Base-by-base conservation (phyloP, 2,888 invertebrate species). In the Oscheius onirici region DNA sequence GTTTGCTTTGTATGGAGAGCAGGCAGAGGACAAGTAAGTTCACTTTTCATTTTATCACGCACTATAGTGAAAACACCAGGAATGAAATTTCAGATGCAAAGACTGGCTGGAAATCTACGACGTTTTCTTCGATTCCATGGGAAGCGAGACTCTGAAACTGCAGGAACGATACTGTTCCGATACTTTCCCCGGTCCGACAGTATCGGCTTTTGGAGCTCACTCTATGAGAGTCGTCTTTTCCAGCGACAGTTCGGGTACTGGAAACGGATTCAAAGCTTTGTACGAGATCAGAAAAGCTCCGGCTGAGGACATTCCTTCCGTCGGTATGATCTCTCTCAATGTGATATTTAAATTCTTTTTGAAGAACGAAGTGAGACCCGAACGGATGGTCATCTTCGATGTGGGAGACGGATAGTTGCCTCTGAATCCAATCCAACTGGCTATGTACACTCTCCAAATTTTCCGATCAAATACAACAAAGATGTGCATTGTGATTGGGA, bases 401-500 rank as follows among this genome's bases (percentile, higher is more conserved):
- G 77, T 71, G 79, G 77, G 0, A 60, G 74, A 8, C 71, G 71
- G 8, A 77, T 79, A 20, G 69, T 72, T 10, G 73, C 79, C 1
- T 77, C 76, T 2, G 67, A 73, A 3, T 72, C 73, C 1, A 71
- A 74, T 20, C 75, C 78, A 1, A 75, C 75, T 17, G 80, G 79
- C 10, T 52, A 65, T 24, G 73, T 87, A 55, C 92, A 92, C 76
- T 95, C 95, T 80, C 96, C 96, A 52, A 93, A 94, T 85, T 95
- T 92, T 90, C 96, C 96, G 66, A 91, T 92, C 74, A 93, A 94
- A 84, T 97, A 97, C 90, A 93, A 93, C 55, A 85, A 88, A 55
- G 92, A 93, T 58, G 92, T 93, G 88, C 94, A 93, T 77, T 99
- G 97, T 90, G 95, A 97, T 90, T 99, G 97, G 97, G 93, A 93